Conservation (phyloP, 2,797 vertebrate species). For the Okamejei kenojei region DNA sequence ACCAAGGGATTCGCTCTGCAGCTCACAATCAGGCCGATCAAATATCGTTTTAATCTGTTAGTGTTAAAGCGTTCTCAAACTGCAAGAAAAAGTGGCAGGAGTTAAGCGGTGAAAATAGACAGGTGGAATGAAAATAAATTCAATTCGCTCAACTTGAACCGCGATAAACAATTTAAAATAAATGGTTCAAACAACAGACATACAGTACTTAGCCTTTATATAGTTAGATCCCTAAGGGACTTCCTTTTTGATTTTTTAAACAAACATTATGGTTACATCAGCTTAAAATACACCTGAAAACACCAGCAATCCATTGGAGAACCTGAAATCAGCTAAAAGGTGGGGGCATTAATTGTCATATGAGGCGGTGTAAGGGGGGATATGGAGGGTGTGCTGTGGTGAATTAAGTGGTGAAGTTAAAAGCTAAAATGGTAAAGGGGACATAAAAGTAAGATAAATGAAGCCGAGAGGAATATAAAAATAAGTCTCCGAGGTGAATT, state of each 20-base stretch:
- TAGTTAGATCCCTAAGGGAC: conserved; percentile 31
- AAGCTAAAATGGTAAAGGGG: not conserved
- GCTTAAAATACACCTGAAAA: not conserved
- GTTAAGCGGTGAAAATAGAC: conserved; percentile 20
- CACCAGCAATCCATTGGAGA: not conserved
- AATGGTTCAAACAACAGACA: conserved; percentile 16
- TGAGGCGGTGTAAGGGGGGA: no score
- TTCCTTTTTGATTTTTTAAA: conserved; percentile 20
- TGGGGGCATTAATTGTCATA: no score
- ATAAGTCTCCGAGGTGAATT: not conserved
- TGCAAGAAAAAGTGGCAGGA: not conserved
- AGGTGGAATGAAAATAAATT: conserved; percentile 34
- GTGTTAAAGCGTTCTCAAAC: conserved; percentile 24
- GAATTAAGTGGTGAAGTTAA: not conserved
- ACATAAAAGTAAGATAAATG: not conserved
- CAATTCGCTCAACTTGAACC: conserved; percentile 20
- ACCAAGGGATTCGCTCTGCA: conserved; percentile 8
- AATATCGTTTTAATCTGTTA: conserved; percentile 36
- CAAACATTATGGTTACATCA: conserved; percentile 20
- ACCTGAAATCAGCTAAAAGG: not conserved
- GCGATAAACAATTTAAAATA: conserved; percentile 13
- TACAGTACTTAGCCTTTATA: conserved; percentile 20
- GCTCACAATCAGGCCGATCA: conserved; percentile 20
- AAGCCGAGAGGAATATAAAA: not conserved
- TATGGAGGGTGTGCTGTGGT: no score